Conservation (phyloP, 2,113 vertebrate species). For the Galeopterus variegatus region DNA sequence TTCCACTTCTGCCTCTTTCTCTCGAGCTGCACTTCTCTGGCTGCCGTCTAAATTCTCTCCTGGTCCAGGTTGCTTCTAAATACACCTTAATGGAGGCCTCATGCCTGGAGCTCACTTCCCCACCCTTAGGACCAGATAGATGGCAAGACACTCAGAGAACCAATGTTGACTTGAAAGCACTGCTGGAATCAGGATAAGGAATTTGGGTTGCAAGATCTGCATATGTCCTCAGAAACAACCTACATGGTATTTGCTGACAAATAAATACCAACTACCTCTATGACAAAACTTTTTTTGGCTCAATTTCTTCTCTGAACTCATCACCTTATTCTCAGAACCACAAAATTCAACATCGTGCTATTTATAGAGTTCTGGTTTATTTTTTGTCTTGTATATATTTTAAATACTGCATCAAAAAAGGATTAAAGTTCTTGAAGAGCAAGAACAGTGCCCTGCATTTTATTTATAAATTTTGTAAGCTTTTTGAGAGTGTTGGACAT, state of each 20-base stretch:
- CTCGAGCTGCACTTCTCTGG: background rate
- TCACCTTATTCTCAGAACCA: background rate
- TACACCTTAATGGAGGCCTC: background rate
- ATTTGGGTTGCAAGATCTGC: background rate
- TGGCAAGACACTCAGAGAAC: background rate
- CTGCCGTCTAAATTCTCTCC: background rate
- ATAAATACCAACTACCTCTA: background rate
- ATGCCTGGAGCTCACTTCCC: background rate
- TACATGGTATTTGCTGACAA: background rate
- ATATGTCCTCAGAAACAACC: background rate
- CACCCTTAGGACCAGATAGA: background rate
- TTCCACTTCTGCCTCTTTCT: background rate
- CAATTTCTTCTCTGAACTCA: background rate
- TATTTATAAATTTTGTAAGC: background rate
- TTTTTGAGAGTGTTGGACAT: background rate
- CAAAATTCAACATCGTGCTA: background rate
- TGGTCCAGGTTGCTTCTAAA: background rate
- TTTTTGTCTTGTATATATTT: background rate
- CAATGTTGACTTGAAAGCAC: background rate
- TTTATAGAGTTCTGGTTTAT: background rate
- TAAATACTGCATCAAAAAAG: background rate
- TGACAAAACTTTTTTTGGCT: background rate
- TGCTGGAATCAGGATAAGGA: background rate
- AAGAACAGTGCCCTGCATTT: background rate
- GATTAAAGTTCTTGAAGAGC: constrained; percentile 26